Percentiles rank a stretch among this genome's conserved stretches.
Evolutionary conservation across 2,113 vertebrate species (phyloP).

Genomic region (Genyomyrus donnyi): DNA sequence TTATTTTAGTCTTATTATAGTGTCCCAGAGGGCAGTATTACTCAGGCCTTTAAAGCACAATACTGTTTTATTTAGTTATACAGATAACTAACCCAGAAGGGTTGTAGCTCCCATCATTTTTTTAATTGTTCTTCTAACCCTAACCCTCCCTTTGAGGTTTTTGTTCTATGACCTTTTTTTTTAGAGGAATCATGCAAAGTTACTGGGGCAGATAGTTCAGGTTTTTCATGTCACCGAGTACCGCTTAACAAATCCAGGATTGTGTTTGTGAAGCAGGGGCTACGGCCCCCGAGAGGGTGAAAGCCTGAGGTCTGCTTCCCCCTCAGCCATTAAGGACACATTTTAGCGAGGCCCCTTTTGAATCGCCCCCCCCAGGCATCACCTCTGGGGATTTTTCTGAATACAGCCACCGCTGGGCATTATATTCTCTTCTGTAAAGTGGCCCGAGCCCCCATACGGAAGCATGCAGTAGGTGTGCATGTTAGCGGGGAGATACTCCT

Average conservation of each 20-base stretch:
- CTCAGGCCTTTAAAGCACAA: background rate
- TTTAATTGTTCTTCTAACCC: background rate
- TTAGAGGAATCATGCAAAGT: background rate
- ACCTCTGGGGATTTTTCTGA: slow-evolving; percentile 61
- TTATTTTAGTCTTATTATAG: background rate
- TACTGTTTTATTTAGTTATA: background rate
- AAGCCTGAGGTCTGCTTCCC: slow-evolving; percentile 38
- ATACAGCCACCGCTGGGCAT: slow-evolving; percentile 41
- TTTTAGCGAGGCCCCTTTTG: slow-evolving; percentile 65
- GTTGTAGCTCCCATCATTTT: background rate
- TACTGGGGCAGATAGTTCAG: background rate
- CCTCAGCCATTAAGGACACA: background rate
- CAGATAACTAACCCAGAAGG: background rate
- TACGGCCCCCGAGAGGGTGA: slow-evolving; percentile 54
- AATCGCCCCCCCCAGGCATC: slow-evolving; percentile 59
- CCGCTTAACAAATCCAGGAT: slow-evolving; percentile 40
- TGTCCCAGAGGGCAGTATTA: background rate
- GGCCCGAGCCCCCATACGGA: slow-evolving; percentile 43
- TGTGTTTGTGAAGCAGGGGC: slow-evolving; percentile 27
- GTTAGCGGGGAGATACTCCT: slow-evolving; percentile 23
- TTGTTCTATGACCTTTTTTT: background rate
- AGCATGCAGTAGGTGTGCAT: slow-evolving; percentile 51
- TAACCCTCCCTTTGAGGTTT: background rate
- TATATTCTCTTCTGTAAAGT: slow-evolving; percentile 50
- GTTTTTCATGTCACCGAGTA: slow-evolving; percentile 16